Evolutionary conservation across 64 coral and sea anemone genomes (phyloP), one percentile per base, ranked within the genome.

Genomic region (Stylophora pistillata): DNA sequence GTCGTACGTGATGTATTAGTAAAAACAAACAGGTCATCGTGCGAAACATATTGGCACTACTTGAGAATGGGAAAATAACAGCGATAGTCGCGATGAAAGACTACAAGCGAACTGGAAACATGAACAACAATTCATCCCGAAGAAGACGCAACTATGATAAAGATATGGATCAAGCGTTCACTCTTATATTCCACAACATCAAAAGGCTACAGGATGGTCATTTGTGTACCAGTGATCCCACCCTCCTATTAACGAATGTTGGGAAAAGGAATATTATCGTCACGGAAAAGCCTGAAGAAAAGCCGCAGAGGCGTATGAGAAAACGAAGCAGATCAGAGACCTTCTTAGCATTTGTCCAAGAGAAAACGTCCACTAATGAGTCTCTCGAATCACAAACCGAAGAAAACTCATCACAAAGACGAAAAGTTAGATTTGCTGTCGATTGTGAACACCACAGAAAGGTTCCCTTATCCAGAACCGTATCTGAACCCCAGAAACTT

Each of bases 121-220:
- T 65, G 59, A 59, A 82, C 15, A 41, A 30, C 10, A 37, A 13
- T 33, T 34, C 15, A 21, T 30, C 77, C 13, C 63, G 59, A 64
- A 58, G 32, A 65, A 58, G 31, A 0, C 30, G 27, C 9, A 30
- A 59, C 5, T 84, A 84, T 37, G 61, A 84, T 62, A 68, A 69
- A 69, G 80, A 68, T 54, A 84, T 84, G 80, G 60, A 84, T 54
- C 80, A 84, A 20, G 80, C 80, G 7, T 84, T 84, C 20, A 70
- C 62, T 53, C 37, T 84, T n/a, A 84, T 84, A 7, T 84, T 84
- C n/a, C 80, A 84, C 80, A 84, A 84, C 61, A 84, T 84, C 33
- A 84, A 84, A 15, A 68, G 80, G 32, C 33, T 84, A 21, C 31
- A 84, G 69, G 80, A 84, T n/a, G 80, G 80, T 20, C 80, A 63